Evolutionary conservation across 2,888 invertebrate genomes (phyloP).

Genomic region (Lepidochitona cinerea): DNA sequence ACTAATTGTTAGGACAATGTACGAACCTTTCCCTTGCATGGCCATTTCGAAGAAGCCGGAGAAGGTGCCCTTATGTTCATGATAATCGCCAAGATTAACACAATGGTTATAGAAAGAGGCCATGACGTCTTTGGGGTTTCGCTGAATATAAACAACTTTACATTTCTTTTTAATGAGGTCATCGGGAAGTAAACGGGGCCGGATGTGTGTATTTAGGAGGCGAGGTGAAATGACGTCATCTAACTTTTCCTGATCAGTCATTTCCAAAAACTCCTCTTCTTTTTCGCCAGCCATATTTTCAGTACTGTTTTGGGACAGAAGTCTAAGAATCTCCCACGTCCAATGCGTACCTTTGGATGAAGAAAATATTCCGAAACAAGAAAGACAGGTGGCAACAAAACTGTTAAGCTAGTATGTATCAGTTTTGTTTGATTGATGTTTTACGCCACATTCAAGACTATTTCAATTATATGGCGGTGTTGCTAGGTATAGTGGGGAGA

Average conservation of each 20-base stretch:
- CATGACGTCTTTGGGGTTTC: background rate
- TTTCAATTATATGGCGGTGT: too few relatives aligned
- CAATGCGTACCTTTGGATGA: background rate
- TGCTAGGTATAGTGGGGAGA: too few relatives aligned
- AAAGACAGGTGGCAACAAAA: too few relatives aligned
- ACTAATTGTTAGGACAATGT: too few relatives aligned
- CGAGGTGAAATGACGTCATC: background rate
- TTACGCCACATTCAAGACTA: too few relatives aligned
- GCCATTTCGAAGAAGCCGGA: slow-evolving; percentile 1
- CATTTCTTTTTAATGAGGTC: background rate
- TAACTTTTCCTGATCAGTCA: background rate
- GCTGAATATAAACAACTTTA: background rate
- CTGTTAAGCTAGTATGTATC: too few relatives aligned
- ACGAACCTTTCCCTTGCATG: background rate
- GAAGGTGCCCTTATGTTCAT: background rate
- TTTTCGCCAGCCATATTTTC: background rate
- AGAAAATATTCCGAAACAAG: too few relatives aligned
- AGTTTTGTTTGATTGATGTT: too few relatives aligned
- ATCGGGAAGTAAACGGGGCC: background rate
- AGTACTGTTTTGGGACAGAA: background rate
- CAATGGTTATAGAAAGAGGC: background rate
- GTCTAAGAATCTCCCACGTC: background rate
- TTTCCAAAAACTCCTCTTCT: background rate
- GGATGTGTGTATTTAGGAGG: background rate
- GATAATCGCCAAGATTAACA: background rate